Percentiles rank a stretch among this genome's conserved stretches.
These are phyloP conservation scores for Hemichromis elongatus DNA, from an alignment of 2,113 vertebrate genomes.

Conservation along the genomic window DNA sequence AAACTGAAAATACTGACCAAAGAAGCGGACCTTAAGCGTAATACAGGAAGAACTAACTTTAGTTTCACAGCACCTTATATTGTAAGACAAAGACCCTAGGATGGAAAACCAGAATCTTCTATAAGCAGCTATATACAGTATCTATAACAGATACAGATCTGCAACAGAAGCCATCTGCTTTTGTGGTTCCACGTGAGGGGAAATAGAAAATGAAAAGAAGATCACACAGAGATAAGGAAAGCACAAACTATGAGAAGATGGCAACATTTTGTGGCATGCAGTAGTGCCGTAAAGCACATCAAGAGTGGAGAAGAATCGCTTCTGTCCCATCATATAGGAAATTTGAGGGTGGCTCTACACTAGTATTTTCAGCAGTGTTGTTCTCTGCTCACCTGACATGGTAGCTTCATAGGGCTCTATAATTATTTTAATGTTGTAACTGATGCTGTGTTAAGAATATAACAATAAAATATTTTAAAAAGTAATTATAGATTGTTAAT, in stretches of 20 bases:
- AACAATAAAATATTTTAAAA: fast-evolving
- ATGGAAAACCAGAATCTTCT: fast-evolving
- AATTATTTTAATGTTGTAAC: background rate
- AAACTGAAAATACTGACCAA: too few relatives aligned
- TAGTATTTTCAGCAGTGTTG: background rate
- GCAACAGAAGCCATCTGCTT: background rate
- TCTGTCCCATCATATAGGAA: background rate
- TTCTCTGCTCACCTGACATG: background rate
- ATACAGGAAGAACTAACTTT: too few relatives aligned
- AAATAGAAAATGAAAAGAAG: background rate
- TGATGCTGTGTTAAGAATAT: background rate
- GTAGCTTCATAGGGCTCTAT: background rate
- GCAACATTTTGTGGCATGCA: background rate
- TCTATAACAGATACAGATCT: too few relatives aligned
- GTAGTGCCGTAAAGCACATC: too few relatives aligned
- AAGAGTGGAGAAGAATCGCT: too few relatives aligned
- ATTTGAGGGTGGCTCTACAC: background rate
- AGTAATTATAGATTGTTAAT: background rate
- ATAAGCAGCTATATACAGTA: too few relatives aligned
- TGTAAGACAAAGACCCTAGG: background rate
- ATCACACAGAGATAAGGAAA: background rate
- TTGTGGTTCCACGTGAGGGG: background rate
- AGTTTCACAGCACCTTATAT: background rate
- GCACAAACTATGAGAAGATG: background rate
- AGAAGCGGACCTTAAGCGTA: too few relatives aligned